These are phyloP conservation scores for Macrochelys suwanniensis DNA, from an alignment of 2,797 vertebrate species.

Conservation along the genomic window DNA sequence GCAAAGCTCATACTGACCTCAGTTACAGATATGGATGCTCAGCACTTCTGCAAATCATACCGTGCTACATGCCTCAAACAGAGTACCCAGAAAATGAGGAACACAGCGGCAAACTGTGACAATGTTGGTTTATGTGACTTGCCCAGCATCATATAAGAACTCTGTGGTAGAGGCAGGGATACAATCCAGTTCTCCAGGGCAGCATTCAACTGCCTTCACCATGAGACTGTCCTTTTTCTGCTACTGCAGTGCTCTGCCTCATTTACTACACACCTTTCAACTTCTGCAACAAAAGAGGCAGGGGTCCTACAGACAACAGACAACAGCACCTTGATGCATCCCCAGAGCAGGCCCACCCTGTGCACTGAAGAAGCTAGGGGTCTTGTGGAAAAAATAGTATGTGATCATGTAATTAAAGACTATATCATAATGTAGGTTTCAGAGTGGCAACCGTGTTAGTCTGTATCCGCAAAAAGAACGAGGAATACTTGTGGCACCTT, in stretches of 20 bases:
- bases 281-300: neutral
- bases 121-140: constrained; percentile 10
- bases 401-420: neutral
- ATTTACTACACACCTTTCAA: neutral
- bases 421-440: neutral
- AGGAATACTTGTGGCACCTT: too few relatives aligned
- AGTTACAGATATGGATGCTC: neutral
- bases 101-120: neutral
- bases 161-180: constrained; percentile 10
- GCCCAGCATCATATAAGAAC: constrained; percentile 2
- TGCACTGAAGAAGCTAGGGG: neutral
- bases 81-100: neutral
- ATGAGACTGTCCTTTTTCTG: neutral
- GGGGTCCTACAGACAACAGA: neutral
- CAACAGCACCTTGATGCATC: neutral
- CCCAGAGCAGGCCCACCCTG: neutral
- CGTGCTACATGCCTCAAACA: neutral
- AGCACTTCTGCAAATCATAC: neutral
- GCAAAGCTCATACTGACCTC: neutral
- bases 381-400: neutral
- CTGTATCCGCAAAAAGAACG: too few relatives aligned
- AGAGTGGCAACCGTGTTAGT: too few relatives aligned
- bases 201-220: neutral
- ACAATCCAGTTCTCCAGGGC: neutral
- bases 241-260: constrained; percentile 23